Evolutionary conservation across 2,888 invertebrate genomes (phyloP), one percentile per base, ranked within the genome.

Genomic region (Ormyrus pomaceus): DNA sequence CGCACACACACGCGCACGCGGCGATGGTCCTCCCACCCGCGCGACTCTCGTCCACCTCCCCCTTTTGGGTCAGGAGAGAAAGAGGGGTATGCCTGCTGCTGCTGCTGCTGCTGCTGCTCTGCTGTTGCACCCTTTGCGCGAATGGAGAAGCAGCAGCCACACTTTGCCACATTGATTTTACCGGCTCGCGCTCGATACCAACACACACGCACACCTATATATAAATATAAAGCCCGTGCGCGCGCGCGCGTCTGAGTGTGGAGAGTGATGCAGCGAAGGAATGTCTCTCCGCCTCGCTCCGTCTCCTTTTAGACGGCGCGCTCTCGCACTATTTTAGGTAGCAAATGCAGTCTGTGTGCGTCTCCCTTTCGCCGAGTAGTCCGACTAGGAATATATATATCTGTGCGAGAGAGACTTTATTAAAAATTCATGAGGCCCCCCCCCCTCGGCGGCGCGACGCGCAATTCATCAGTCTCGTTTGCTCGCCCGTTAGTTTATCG

Each of bases 161-260:
- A 88, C 89, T 88, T 87, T 84, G 89, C 88, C 90, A 89, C 90
- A 90, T 90, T 89, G 90, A 91, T 91, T 91, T 91, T 91, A 88
- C 89, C 87, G 87, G 87, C 87, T 86, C 72, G 82, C 77, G 80
- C 82, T 78, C 82, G 69, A 81, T 72, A 56, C 65, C 5, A 48
- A 34, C 46, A 58, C 58, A 56, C 10, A 46, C 13, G 6, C 34
- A 19, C 48, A 13, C 48, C 4, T 46, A 1, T 11, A 7, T 58
- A 34, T 8, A 58, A 11, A 51, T 8, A 45, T 4, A 46, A 6
- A 34, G 34, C 10, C n/a, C n/a, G 53, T 5, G 9, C 62, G 53
- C n/a, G 9, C 62, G 53, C n/a, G 8, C 45, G 7, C 48, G 13
- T 34, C 1, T 4, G 34, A 34, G 34, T 34, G 59, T 46, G 53